Evolutionary conservation across 2,113 vertebrate species (phyloP), one percentile per base, ranked within the genome.

Genomic region (Puffinus mauretanicus): DNA sequence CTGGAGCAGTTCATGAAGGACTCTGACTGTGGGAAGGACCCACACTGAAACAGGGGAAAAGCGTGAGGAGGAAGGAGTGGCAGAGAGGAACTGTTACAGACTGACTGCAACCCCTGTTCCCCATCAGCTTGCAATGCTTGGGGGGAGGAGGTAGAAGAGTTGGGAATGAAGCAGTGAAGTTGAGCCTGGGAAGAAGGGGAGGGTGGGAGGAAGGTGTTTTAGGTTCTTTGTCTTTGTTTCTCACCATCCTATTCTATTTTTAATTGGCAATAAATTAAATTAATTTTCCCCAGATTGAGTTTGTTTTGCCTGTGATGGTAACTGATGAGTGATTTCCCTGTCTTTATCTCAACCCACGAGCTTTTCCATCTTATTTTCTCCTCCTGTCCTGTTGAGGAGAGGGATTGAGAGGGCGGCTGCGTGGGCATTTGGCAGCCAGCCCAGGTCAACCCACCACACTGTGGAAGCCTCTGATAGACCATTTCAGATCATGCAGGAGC

Each of bases 51-150:
- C 34, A 58, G 38, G 14, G 9, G 19, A 14, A 62, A 64, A 36
- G n/a, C 1, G 2, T n/a, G 36, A 79, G 30, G 17, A 38, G 22
- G 11, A 92, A 75, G 30, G 24, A 58, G 4, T n/a, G 18, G 13
- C 32, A 38, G 14, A 49, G 36, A 83, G n/a, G 8, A 64, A 5
- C 42, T 32, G 22, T n/a, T 36, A 24, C 0, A 1, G 20, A 27
- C 36, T n/a, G 69, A 24, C 44, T 58, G 36, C 13, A n/a, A 7
- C 12, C 34, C 3, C 30, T 0, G 0, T 58, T 52, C 18, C 14
- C 16, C 6, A 9, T 16, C 10, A 13, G 13, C 16, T 29, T 47
- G 14, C 17, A 22, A 25, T 2, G 5, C 34, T 25, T 10, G 3
- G 0, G 30, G 10, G 18, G 13, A 55, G 6, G 21, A 15, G 22